Evolutionary conservation across 2,113 vertebrate genomes (phyloP).

Genomic region (Cariama cristata): DNA sequence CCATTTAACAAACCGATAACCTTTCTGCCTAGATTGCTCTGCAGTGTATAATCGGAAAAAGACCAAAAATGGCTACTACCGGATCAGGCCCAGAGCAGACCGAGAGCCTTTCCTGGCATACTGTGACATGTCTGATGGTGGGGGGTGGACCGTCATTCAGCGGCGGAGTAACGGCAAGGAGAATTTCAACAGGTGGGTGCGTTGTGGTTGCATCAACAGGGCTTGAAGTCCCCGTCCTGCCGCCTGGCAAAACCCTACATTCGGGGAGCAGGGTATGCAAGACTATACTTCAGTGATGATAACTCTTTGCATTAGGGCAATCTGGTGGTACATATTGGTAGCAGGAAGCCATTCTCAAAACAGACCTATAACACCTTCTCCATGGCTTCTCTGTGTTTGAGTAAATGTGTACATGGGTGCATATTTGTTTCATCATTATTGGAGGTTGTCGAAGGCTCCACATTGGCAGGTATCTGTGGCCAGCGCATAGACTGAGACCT

Average conservation of each 20-base stretch:
- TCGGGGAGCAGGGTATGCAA: background rate
- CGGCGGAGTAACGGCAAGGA: slow-evolving; percentile 84
- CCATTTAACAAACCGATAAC: rapidly evolving
- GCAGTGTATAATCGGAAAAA: slow-evolving; percentile 77
- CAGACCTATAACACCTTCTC: background rate
- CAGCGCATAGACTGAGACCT: background rate
- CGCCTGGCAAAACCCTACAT: background rate
- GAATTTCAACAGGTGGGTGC: slow-evolving; percentile 84
- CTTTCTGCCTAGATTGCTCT: slow-evolving; percentile 80
- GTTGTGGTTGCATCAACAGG: rapidly evolving
- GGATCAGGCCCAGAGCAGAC: slow-evolving; percentile 78
- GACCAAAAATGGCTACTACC: slow-evolving; percentile 82
- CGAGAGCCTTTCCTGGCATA: slow-evolving; percentile 85
- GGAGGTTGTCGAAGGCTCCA: background rate
- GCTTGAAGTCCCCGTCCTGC: background rate
- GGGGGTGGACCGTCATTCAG: slow-evolving; percentile 91
- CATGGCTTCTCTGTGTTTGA: background rate
- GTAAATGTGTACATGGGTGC: background rate
- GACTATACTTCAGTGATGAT: background rate
- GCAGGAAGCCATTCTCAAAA: background rate
- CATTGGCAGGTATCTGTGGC: background rate
- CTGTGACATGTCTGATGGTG: slow-evolving; percentile 91
- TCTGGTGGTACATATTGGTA: background rate
- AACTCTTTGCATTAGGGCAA: background rate
- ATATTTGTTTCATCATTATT: background rate